A percentile compares a stretch with the other conserved stretches of the same genome.
Conservation (phyloP, 2,113 vertebrate genomes). For the Sula dactylatra region DNA sequence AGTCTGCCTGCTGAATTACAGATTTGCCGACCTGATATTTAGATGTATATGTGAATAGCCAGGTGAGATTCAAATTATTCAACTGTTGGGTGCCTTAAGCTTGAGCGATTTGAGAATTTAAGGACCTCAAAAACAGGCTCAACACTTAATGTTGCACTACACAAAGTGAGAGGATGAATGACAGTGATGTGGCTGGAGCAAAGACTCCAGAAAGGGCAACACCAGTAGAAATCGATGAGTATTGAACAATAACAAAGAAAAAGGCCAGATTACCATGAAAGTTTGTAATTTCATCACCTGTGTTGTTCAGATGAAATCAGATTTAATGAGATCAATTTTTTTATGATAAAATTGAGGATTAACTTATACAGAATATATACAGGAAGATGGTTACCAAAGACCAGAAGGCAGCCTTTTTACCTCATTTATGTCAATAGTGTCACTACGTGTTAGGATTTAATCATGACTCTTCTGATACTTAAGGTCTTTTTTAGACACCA, state of each 20-base stretch:
- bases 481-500: neutral
- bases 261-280: neutral
- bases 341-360: neutral
- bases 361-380: neutral
- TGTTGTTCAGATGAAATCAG: neutral
- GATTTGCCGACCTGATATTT: neutral
- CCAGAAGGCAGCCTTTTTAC: neutral
- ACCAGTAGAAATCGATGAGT: neutral
- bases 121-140: neutral
- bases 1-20: neutral
- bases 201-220: neutral
- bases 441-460: neutral
- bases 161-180: neutral
- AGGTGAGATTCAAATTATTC: neutral
- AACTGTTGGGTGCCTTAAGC: neutral
- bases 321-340: neutral
- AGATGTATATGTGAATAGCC: neutral
- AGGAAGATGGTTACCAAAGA: neutral
- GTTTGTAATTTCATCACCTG: neutral
- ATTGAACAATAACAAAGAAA: neutral
- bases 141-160: neutral
- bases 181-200: neutral
- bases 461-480: neutral
- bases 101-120: neutral
- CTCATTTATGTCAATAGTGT: neutral